Evolutionary conservation across 2,797 vertebrate species (phyloP).

Genomic region (Odontamblyopus lacepedii): DNA sequence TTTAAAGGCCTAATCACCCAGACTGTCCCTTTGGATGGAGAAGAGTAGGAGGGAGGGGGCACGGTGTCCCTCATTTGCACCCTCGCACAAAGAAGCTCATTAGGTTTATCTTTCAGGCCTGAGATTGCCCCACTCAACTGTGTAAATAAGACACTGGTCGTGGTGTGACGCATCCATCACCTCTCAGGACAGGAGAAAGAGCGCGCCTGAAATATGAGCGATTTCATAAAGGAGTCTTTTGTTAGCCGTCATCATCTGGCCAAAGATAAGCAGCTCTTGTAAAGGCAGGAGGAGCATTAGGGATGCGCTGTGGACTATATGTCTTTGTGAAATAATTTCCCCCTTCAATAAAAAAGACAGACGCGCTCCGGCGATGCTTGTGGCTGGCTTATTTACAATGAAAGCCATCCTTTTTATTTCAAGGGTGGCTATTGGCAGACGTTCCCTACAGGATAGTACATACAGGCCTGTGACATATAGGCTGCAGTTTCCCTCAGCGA

Average conservation of each 20-base stretch:
- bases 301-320: conserved; percentile 42
- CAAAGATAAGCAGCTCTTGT: conserved; percentile 60
- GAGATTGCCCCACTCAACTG: conserved; percentile 86
- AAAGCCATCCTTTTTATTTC: conserved; percentile 75
- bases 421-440: conserved; percentile 84
- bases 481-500: conserved; percentile 88
- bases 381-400: conserved; percentile 72
- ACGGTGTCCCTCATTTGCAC: conserved; percentile 94
- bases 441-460: conserved; percentile 87
- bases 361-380: conserved; percentile 41
- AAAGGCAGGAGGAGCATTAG: conserved; percentile 57
- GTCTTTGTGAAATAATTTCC: conserved; percentile 66
- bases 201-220: conserved; percentile 66
- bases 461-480: conserved; percentile 97
- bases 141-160: conserved; percentile 83
- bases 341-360: conserved; percentile 50
- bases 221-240: conserved; percentile 70
- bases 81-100: conserved; percentile 98
- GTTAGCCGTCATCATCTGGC: conserved; percentile 57
- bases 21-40: conserved; percentile 76
- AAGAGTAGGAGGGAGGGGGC: conserved; percentile 79
- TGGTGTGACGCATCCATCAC: conserved; percentile 71
- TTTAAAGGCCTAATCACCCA: conserved; percentile 99
- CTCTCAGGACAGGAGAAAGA: conserved; percentile 72
- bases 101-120: conserved; percentile 94